These are phyloP conservation scores for Aphelenchoides fujianensis DNA, from an alignment of 1,140 invertebrate species.

Conservation along the genomic window DNA sequence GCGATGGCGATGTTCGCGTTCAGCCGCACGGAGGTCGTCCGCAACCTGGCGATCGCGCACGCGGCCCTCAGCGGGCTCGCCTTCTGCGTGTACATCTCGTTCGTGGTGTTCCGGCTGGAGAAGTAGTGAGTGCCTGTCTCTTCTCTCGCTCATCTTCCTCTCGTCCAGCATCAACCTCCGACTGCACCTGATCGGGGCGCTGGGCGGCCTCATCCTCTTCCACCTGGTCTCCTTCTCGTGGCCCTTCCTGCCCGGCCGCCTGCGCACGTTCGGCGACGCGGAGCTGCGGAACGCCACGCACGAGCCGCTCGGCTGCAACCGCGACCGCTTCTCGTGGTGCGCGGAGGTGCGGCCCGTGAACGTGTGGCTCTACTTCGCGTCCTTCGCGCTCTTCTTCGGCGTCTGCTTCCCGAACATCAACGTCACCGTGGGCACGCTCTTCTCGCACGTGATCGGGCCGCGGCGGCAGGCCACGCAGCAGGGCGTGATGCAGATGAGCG, in stretches of 20 bases:
- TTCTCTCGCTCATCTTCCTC: not conserved
- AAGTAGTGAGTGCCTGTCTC: conserved; percentile 25
- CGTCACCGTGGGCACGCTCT: conserved; percentile 35
- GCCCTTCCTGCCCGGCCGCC: conserved; percentile 30
- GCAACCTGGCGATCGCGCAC: conserved; percentile 16
- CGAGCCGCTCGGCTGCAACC: conserved; percentile 28
- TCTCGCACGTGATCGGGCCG: conserved; percentile 33
- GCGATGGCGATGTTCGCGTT: conserved; percentile 5
- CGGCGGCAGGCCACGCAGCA: conserved; percentile 30
- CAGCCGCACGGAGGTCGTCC: conserved; percentile 8
- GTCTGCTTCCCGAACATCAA: conserved; percentile 31
- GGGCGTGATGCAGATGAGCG: conserved; percentile 35
- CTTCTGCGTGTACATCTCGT: conserved; percentile 29
- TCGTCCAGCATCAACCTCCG: conserved; percentile 27
- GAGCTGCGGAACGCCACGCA: not conserved
- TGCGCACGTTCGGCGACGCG: not conserved
- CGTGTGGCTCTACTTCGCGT: conserved; percentile 25
- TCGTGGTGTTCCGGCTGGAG: conserved; percentile 30
- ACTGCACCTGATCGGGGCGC: conserved; percentile 18
- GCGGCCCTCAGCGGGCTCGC: conserved; percentile 18
- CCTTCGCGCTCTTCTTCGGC: conserved; percentile 32
- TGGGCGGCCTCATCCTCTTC: conserved; percentile 31
- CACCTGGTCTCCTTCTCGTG: conserved; percentile 38
- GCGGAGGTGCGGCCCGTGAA: not conserved
- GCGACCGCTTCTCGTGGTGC: conserved; percentile 33